Base-by-base conservation (phyloP, 2,113 vertebrate genomes). In the Catagonus wagneri region DNA sequence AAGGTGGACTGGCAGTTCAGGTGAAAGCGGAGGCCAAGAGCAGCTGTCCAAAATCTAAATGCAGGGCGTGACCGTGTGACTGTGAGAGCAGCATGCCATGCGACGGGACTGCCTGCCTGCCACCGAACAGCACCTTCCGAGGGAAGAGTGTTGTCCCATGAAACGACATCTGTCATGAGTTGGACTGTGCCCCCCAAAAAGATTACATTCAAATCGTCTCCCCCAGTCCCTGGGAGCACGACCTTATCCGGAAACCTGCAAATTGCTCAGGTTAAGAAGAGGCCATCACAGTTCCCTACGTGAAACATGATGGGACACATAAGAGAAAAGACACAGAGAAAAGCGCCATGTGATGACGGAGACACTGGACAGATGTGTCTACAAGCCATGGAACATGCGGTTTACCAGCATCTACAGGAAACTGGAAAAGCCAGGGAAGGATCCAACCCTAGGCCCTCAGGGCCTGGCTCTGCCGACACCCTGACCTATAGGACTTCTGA, bases 61-160 rank as follows among this genome's bases (percentile, higher is more conserved):
- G 10, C 23, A 6, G 22, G 4, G 22, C 20, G 75, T 56, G n/a
- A 78, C 54, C 20, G n/a, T 23, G 75, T 56, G n/a, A 54, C 54
- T 11, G n/a, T 14, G 6, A 56, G 20, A 79, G 7, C 16, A 2
- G 0, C 0, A 13, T 1, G 15, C 22, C 74, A 10, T 3, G 1
- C 2, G 71, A 34, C 0, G 1, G 16, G 44, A 7, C 25, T 5
- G 8, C 20, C 20, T 58, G 25, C 63, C 27, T 5, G 13, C 54
- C 6, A 6, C 3, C 8, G 34, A 8, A 68, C 17, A 1, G 17
- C 32, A n/a, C 9, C 29, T 17, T 7, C 27, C 2, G 8, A 15
- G 34, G 54, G 19, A 12, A 36, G 32, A 0, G 3, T 10, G 8
- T 22, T 20, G 8, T 52, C 25, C n/a, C 4, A 0, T 1, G 58